phyloP scores from a whole-genome alignment of 2,113 vertebrate species.

The mouse (Mus musculus) region DNA sequence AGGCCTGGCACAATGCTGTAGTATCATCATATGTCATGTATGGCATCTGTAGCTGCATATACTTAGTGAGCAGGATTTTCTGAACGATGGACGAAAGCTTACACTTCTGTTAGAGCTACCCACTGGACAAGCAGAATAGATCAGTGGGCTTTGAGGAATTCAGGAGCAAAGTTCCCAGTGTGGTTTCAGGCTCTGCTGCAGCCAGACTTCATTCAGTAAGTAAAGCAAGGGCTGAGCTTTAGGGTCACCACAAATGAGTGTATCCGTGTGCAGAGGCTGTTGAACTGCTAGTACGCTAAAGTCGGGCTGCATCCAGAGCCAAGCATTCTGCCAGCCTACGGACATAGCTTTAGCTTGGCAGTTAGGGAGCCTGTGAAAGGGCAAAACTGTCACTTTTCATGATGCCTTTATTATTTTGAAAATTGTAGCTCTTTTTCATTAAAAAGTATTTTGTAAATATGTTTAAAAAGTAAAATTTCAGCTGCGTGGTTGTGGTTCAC shows the following conservation, averaged over 20 bases:
- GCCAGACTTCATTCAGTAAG: neutral
- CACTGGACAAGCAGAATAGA: neutral
- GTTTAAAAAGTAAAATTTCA: neutral
- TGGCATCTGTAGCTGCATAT: neutral
- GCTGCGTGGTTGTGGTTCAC: neutral
- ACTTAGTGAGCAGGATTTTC: neutral
- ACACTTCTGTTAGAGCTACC: neutral
- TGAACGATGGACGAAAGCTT: neutral
- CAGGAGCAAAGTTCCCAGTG: neutral
- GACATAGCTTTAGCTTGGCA: neutral
- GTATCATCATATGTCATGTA: neutral
- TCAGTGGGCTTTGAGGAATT: neutral
- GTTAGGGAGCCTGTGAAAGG: neutral
- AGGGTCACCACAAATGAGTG: neutral
- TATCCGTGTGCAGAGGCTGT: neutral
- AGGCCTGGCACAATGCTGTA: neutral
- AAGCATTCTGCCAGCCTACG: neutral
- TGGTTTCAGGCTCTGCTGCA: neutral
- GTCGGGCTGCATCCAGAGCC: neutral
- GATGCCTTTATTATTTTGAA: neutral
- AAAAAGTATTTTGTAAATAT: neutral
- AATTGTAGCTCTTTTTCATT: neutral
- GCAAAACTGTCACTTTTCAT: neutral
- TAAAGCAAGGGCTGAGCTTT: neutral
- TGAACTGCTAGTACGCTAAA: neutral